Base-by-base conservation (phyloP, 2,888 invertebrate genomes). In the Sisyra terminalis region DNA sequence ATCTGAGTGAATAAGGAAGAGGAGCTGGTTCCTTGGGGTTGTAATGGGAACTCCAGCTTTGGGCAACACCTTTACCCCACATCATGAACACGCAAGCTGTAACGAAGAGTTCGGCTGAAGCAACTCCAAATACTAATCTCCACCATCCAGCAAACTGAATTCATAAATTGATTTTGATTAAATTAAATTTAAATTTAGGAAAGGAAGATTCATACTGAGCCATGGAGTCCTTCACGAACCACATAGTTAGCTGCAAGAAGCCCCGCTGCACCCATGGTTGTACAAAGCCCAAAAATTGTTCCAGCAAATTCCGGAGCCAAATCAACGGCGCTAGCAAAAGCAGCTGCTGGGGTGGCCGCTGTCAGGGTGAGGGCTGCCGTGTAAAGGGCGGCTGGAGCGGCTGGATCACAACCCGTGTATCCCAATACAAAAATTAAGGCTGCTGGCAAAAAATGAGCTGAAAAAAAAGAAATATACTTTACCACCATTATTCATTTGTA, bases 401-500 rank as follows among this genome's bases (percentile, higher is more conserved):
- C 56, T 11, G 70, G 69, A 52, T 73, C 67, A 46, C 73, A 73
- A 29, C 71, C 72, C 1, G 71, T 70, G 51, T 71, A 71, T 11
- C 71, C 71, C 29, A 73, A 60, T n/a, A 71, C 69, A 50, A 72
- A 68, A 49, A 74, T 61, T 32, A 71, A 55, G 1, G 72, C 67
- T 11, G 71, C 72, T 1, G 71, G 70, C 35, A 70, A 63, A 49
- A 71, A 71, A 52, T 71, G 71, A 6, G 71, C 71, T 70, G 48
- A 13, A 58, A 43, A 38, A 13, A 32, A 32, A 32, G n/a, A n/a
- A n/a, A n/a, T n/a, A n/a, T n/a, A n/a, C n/a, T n/a, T n/a, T n/a
- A n/a, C n/a, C n/a, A n/a, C n/a, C n/a, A n/a, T n/a, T n/a, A n/a
- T n/a, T n/a, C n/a, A n/a, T n/a, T n/a, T n/a, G n/a, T n/a, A n/a